Conservation (phyloP, 2,113 vertebrate genomes). For the Symphodus melops region DNA sequence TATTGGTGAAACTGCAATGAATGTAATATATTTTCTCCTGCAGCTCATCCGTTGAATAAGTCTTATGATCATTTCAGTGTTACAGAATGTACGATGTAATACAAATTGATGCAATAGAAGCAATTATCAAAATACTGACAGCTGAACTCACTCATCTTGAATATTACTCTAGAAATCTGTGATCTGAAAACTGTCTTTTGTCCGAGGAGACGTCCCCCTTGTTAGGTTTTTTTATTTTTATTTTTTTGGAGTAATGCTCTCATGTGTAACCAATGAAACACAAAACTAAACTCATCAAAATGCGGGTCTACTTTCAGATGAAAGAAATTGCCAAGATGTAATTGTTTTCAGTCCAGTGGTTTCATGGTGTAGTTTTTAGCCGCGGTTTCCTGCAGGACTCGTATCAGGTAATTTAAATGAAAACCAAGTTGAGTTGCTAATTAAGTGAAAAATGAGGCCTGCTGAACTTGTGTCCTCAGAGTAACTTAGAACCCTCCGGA, state of each 20-base stretch:
- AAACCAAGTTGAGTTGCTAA: conserved; percentile 53
- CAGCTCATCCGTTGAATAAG: too few species aligned
- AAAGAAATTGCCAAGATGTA: conserved; percentile 29
- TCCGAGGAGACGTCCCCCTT: conserved; percentile 35
- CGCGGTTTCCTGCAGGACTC: conserved; percentile 18
- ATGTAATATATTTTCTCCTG: neutral
- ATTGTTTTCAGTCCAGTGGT: conserved; percentile 44
- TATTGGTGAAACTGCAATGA: too few species aligned
- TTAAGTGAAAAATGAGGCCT: conserved; percentile 49
- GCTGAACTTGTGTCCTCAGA: conserved; percentile 47
- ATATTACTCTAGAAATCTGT: conserved; percentile 16
- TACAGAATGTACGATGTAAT: too few species aligned
- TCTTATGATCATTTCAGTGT: too few species aligned
- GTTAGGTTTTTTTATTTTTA: conserved; percentile 17
- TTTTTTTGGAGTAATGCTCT: conserved; percentile 25
- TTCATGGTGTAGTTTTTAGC: conserved; percentile 24
- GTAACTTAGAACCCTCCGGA: conserved; percentile 27
- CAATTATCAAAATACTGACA: neutral
- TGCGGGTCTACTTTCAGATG: conserved; percentile 42
- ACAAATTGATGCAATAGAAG: neutral
- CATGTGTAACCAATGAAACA: conserved; percentile 37
- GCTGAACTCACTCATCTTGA: conserved; percentile 32
- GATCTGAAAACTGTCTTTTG: conserved; percentile 34
- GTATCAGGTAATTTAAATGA: conserved; percentile 27
- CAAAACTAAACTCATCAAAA: conserved; percentile 45